Conservation (phyloP, 2,797 vertebrate species). For the Mus caroli region DNA sequence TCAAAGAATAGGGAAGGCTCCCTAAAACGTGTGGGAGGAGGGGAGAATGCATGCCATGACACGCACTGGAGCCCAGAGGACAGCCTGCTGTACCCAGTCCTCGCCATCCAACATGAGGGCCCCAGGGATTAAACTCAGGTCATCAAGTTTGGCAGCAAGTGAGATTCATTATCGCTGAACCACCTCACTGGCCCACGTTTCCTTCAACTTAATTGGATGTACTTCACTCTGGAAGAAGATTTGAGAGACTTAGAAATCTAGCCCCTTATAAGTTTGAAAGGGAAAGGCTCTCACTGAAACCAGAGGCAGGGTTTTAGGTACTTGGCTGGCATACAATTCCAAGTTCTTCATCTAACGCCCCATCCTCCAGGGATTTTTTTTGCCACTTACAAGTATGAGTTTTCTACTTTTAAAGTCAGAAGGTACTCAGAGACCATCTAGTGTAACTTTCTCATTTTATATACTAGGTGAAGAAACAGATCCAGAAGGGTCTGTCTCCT, state of each 20-base stretch:
- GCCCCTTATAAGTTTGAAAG: constrained; percentile 43
- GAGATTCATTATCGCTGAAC: neutral
- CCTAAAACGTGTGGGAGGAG: neutral
- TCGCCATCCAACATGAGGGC: neutral
- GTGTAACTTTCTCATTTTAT: constrained; percentile 54
- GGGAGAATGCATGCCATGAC: neutral
- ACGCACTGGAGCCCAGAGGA: neutral
- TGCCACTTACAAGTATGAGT: constrained; percentile 52
- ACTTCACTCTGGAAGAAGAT: neutral
- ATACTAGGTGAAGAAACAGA: constrained; percentile 45
- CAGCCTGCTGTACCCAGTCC: neutral
- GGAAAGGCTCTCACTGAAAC: constrained; percentile 45
- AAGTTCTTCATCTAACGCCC: constrained; percentile 5
- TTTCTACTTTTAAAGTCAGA: constrained; percentile 28
- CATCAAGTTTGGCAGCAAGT: neutral
- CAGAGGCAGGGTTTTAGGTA: neutral
- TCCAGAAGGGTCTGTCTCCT: constrained; percentile 30
- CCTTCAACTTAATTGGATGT: constrained; percentile 23
- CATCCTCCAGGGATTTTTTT: constrained; percentile 34
- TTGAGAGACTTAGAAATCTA: constrained; percentile 64
- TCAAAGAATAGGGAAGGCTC: constrained; percentile 11
- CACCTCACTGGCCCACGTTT: neutral
- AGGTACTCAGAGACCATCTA: constrained; percentile 40
- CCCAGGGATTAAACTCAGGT: neutral
- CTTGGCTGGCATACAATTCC: constrained; percentile 4